Conservation (phyloP, 2,113 vertebrate genomes). For the Eira barbara region DNA sequence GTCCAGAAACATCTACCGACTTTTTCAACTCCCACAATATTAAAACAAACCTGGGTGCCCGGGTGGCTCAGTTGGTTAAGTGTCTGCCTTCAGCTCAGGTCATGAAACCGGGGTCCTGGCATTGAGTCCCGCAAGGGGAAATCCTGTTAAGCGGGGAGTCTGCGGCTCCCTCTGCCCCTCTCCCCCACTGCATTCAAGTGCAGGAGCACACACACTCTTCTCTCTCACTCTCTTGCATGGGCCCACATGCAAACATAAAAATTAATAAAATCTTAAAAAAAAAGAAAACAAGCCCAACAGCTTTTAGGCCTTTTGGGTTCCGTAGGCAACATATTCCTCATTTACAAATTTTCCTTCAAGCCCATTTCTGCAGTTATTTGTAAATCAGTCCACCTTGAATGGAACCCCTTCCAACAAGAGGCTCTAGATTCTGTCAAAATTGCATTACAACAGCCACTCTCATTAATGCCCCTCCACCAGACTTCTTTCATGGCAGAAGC, state of each 20-base stretch:
- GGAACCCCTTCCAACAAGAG: background rate
- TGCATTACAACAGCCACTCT: background rate
- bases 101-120: no score
- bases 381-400: background rate
- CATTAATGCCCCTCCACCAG: background rate
- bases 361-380: background rate
- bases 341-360: background rate
- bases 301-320: background rate
- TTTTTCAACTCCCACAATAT: background rate
- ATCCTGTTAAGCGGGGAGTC: background rate
- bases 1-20: background rate
- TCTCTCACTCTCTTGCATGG: background rate
- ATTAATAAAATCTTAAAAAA: background rate
- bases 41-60: background rate
- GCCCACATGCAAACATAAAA: background rate
- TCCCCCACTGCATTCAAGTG: no score
- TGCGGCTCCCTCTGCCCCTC: background rate
- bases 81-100: no score
- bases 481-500: background rate
- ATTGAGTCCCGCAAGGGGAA: no score
- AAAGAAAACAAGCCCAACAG: background rate
- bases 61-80: no score
- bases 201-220: no score
- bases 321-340: background rate
- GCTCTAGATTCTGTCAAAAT: background rate